phyloP scores from a whole-genome alignment of 2,888 invertebrate genomes.

The Diadromus collaris region DNA sequence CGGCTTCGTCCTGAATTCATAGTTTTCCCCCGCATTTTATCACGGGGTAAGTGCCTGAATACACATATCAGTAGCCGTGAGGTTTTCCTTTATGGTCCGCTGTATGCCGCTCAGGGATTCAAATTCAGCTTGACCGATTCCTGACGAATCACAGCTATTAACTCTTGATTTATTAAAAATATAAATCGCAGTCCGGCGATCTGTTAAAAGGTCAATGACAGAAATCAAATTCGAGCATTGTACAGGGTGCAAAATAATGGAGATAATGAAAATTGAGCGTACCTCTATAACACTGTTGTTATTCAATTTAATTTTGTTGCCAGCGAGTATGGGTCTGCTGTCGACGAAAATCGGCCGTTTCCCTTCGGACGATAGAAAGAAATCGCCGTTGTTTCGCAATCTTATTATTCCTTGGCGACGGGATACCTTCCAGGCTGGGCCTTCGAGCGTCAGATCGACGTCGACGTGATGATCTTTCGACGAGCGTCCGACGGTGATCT shows the following conservation, averaged over 20 bases:
- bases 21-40: not conserved
- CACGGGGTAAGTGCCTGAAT: slow-evolving; percentile 23
- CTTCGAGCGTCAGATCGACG: slow-evolving; percentile 96
- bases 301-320: slow-evolving; percentile 93
- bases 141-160: slow-evolving; percentile 93
- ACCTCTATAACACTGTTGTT: slow-evolving; percentile 98
- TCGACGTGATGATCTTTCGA: slow-evolving; percentile 95
- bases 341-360: slow-evolving; percentile 97
- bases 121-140: slow-evolving; percentile 92
- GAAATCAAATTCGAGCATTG: not conserved
- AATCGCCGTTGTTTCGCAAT: slow-evolving; percentile 95
- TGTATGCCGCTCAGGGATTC: slow-evolving; percentile 71
- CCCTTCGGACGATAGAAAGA: slow-evolving; percentile 97
- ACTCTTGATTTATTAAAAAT: slow-evolving; percentile 95
- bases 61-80: not conserved
- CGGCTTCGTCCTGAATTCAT: not conserved
- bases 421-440: slow-evolving; percentile 96
- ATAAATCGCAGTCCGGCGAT: slow-evolving; percentile 95
- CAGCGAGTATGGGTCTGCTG: slow-evolving; percentile 93
- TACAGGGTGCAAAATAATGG: slow-evolving; percentile 3
- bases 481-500: slow-evolving; percentile 95
- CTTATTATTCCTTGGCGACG: slow-evolving; percentile 95
- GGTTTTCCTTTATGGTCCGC: not conserved
- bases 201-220: slow-evolving; percentile 79
- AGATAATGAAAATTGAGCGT: slow-evolving; percentile 10